A percentile compares a stretch with the other conserved stretches of the same genome.
Evolutionary conservation across 2,797 vertebrate species (phyloP).

Genomic region (Falco naumanni): DNA sequence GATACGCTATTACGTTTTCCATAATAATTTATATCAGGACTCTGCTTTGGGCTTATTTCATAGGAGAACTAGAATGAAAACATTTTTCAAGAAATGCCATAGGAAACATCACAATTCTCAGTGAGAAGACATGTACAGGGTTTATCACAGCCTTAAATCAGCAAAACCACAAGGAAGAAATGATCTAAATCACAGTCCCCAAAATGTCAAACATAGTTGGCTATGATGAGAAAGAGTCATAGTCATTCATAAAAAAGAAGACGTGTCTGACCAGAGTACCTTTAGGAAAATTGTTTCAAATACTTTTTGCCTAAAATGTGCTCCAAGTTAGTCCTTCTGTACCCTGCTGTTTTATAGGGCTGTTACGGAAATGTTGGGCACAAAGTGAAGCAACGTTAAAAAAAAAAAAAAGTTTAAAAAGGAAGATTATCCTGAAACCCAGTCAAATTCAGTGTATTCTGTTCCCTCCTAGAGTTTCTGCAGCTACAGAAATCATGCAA

Average conservation of each 20-base stretch:
- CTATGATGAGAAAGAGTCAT: not conserved
- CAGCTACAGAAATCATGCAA: not conserved
- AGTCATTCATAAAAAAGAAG: not conserved
- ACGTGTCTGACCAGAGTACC: not conserved
- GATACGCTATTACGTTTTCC: not conserved
- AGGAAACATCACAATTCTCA: constrained; percentile 51
- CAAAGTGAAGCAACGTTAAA: not conserved
- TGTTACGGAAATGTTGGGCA: not conserved
- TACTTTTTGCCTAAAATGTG: not conserved
- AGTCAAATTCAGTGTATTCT: not conserved
- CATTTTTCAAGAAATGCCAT: constrained; percentile 22
- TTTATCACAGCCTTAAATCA: constrained; percentile 25
- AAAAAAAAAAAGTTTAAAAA: not conserved
- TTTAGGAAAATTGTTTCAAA: constrained; percentile 18
- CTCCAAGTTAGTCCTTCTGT: not conserved
- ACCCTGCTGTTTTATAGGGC: not conserved
- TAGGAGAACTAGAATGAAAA: constrained; percentile 16
- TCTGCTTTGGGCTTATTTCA: constrained; percentile 23
- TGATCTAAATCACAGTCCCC: constrained; percentile 32
- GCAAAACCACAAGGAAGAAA: constrained; percentile 47
- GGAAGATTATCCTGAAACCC: not conserved
- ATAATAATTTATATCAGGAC: not conserved
- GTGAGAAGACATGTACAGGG: not conserved
- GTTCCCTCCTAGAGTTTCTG: not conserved
- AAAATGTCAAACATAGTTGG: constrained; percentile 22